Percentiles rank a stretch among this genome's conserved stretches.
These are phyloP conservation scores for Drosophila histrio DNA, from an alignment of 2,888 invertebrate species.

Conservation along the genomic window DNA sequence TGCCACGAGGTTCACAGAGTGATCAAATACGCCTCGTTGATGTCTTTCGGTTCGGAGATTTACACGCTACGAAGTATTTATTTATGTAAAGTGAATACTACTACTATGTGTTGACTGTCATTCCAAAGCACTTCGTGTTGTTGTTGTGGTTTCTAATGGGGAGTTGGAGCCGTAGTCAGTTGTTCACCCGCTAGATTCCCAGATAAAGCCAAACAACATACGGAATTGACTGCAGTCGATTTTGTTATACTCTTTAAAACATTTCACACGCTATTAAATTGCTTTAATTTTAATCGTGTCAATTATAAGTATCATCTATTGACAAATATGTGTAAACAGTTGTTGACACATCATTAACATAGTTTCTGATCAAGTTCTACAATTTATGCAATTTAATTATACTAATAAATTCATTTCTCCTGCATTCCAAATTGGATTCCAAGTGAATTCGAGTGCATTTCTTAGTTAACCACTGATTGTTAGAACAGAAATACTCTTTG, in stretches of 20 bases:
- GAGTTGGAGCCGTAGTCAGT: constrained; percentile 3
- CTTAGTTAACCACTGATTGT: background rate
- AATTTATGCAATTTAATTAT: background rate
- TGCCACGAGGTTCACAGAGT: constrained; percentile 18
- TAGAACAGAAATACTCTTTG: background rate
- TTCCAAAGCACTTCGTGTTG: constrained; percentile 13
- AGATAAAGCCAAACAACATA: constrained; percentile 23
- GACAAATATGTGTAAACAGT: background rate
- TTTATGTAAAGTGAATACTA: background rate
- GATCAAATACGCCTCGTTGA: constrained; percentile 19
- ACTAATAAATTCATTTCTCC: background rate
- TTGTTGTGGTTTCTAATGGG: constrained; percentile 30
- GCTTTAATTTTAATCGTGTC: background rate
- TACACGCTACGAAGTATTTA: background rate
- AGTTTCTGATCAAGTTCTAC: background rate
- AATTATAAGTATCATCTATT: background rate
- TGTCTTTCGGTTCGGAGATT: background rate
- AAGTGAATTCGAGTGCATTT: background rate
- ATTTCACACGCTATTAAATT: background rate
- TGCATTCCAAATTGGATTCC: background rate
- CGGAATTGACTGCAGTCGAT: constrained; percentile 4
- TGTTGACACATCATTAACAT: background rate
- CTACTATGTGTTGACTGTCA: constrained; percentile 15
- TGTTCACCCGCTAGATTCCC: constrained; percentile 47
- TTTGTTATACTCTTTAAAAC: constrained; percentile 12